Evolutionary conservation across 2,888 invertebrate species (phyloP).

Genomic region (Aspidiotus destructor): DNA sequence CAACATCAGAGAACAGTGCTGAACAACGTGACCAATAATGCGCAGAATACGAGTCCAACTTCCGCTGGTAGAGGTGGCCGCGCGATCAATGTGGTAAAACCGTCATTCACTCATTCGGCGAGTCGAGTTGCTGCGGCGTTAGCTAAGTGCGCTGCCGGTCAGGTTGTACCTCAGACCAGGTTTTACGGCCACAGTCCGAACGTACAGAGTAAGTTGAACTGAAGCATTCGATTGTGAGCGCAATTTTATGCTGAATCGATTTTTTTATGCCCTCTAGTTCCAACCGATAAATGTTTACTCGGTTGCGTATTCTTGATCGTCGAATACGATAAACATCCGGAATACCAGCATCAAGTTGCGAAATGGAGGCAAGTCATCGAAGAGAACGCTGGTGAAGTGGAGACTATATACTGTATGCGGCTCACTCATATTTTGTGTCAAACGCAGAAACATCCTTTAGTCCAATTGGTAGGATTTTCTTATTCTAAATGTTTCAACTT

Average conservation of each 20-base stretch:
- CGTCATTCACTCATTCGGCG: slow-evolving; percentile 35
- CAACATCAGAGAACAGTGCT: slow-evolving; percentile 36
- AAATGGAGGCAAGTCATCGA: slow-evolving; percentile 63
- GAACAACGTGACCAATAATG: slow-evolving; percentile 37
- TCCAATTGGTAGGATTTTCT: slow-evolving; percentile 59
- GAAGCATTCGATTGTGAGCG: neutral
- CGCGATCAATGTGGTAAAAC: slow-evolving; percentile 24
- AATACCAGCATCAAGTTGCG: slow-evolving; percentile 47
- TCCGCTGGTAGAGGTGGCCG: slow-evolving; percentile 30
- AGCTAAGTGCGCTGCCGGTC: slow-evolving; percentile 39
- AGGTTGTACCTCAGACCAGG: slow-evolving; percentile 54
- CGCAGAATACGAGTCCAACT: slow-evolving; percentile 29
- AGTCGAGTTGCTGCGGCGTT: slow-evolving; percentile 39
- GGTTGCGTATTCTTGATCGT: slow-evolving; percentile 88
- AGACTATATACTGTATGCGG: slow-evolving; percentile 68
- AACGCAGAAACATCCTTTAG: slow-evolving; percentile 80
- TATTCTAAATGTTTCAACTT: too few relatives aligned
- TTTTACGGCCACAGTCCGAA: slow-evolving; percentile 91
- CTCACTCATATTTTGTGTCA: slow-evolving; percentile 89
- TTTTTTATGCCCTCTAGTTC: slow-evolving; percentile 45
- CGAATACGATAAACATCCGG: slow-evolving; percentile 66
- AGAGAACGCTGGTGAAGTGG: slow-evolving; percentile 79
- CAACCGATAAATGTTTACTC: slow-evolving; percentile 76
- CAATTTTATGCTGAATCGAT: neutral
- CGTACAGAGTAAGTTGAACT: slow-evolving; percentile 51